phyloP scores from a whole-genome alignment of 92 coral and sea anemone genomes.

The Ricordea florida region DNA sequence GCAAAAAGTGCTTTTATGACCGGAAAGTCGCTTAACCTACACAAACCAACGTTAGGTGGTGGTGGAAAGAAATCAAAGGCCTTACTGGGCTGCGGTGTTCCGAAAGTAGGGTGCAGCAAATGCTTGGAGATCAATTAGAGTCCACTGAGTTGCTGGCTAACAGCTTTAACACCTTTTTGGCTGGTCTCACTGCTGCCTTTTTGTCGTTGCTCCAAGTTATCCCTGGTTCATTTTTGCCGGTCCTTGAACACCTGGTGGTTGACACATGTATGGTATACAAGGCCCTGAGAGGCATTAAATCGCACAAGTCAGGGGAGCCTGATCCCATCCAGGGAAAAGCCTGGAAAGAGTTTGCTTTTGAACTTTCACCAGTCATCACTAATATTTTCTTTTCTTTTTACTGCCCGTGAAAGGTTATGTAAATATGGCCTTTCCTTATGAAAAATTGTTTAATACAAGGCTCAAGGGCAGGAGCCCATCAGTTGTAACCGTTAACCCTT shows the following conservation, averaged over 20 bases:
- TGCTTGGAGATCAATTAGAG: slow-evolving; percentile 17
- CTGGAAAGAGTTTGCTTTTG: slow-evolving; percentile 42
- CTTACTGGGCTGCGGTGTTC: slow-evolving; percentile 30
- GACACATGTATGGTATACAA: slow-evolving; percentile 25
- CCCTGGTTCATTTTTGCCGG: slow-evolving; percentile 27
- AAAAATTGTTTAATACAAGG: too few relatives aligned
- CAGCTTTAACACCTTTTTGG: slow-evolving; percentile 40
- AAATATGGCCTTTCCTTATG: too few relatives aligned
- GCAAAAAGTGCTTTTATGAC: slow-evolving; percentile 27
- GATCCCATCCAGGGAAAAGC: slow-evolving; percentile 24
- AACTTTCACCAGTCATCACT: slow-evolving; percentile 30
- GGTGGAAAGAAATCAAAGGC: slow-evolving; percentile 42
- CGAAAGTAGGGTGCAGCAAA: slow-evolving; percentile 20
- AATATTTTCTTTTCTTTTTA: too few relatives aligned
- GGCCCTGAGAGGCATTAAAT: slow-evolving; percentile 19
- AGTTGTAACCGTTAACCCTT: too few relatives aligned
- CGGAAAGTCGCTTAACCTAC: slow-evolving; percentile 26
- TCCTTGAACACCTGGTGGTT: slow-evolving; percentile 22
- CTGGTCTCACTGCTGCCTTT: slow-evolving; percentile 31
- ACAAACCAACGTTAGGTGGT: slow-evolving; percentile 34
- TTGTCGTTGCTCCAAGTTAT: slow-evolving; percentile 14
- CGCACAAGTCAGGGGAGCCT: slow-evolving; percentile 39
- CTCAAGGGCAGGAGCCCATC: too few relatives aligned
- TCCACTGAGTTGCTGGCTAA: slow-evolving; percentile 42
- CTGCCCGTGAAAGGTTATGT: too few relatives aligned